A percentile compares a stretch with the other conserved stretches of the same genome.
phyloP scores from a whole-genome alignment of 2,113 vertebrate species.

The Hemibagrus wyckioides region DNA sequence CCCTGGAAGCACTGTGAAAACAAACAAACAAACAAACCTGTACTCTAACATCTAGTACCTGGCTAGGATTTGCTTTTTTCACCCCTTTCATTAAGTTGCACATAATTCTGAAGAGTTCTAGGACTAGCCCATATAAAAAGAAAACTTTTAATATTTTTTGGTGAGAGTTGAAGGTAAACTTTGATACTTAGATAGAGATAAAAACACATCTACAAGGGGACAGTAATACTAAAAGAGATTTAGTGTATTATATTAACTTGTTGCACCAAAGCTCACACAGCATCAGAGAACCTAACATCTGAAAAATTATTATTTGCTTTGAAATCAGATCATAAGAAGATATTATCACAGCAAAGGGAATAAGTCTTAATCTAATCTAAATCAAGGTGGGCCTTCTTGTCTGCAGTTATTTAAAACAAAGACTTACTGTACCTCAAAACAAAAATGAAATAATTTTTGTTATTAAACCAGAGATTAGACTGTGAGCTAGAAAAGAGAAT shows the following conservation, averaged over 20 bases:
- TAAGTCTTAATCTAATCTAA: constrained; percentile 6
- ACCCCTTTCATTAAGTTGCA: background rate
- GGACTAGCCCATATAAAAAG: background rate
- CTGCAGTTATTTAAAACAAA: constrained; percentile 12
- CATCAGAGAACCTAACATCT: background rate
- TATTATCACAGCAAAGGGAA: constrained; percentile 10
- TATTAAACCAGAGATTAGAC: background rate
- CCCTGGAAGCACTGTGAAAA: background rate
- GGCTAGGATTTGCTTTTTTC: background rate
- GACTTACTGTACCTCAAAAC: background rate
- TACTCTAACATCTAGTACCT: background rate
- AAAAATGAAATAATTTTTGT: background rate
- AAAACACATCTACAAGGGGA: background rate
- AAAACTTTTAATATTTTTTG: background rate
- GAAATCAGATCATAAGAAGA: background rate
- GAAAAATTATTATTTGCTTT: constrained; percentile 5
- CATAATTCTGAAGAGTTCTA: background rate
- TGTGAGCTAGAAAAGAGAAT: background rate
- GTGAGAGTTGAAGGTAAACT: background rate
- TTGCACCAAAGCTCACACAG: background rate
- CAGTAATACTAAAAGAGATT: constrained; percentile 1
- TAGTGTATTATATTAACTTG: background rate
- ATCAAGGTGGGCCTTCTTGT: background rate
- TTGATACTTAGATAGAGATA: background rate
- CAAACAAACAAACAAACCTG: background rate